A percentile compares a stretch with the other conserved stretches of the same genome.
Evolutionary conservation across 2,797 vertebrate species (phyloP).

Genomic region (Sebastes reedi): DNA sequence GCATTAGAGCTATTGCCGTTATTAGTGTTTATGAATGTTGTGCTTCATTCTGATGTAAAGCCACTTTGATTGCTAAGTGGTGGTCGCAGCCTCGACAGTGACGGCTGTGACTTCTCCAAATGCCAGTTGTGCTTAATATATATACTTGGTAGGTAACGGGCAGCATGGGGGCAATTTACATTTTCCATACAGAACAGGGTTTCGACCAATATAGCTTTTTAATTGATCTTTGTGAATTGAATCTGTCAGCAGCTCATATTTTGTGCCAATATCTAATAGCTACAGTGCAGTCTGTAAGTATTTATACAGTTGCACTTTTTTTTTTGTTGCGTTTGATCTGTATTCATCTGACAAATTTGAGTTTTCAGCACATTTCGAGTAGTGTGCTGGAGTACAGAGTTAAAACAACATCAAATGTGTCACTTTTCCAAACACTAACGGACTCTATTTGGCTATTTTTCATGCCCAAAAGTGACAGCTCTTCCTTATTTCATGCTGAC

Average conservation of each 20-base stretch:
- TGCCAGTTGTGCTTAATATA: slow-evolving; percentile 44
- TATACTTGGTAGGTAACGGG: slow-evolving; percentile 13
- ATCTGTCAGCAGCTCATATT: slow-evolving; percentile 27
- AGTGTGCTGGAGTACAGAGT: not conserved
- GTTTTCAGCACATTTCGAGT: not conserved
- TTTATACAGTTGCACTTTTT: not conserved
- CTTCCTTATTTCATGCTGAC: not conserved
- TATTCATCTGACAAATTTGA: not conserved
- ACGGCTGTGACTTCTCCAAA: slow-evolving; percentile 19
- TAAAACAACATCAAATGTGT: not conserved
- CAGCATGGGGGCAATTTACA: not conserved
- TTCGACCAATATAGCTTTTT: slow-evolving; percentile 6
- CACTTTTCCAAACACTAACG: not conserved
- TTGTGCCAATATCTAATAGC: slow-evolving; percentile 24
- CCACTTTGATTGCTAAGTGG: slow-evolving; percentile 35
- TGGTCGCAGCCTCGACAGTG: slow-evolving; percentile 11
- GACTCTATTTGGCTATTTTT: not conserved
- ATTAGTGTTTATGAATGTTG: slow-evolving; percentile 65
- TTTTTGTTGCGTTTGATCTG: not conserved
- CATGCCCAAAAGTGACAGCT: not conserved
- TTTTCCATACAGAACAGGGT: slow-evolving; percentile 13
- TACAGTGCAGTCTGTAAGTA: not conserved
- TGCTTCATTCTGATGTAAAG: slow-evolving; percentile 47
- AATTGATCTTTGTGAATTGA: not conserved
- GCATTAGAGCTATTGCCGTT: slow-evolving; percentile 57